Percentiles rank a stretch among this genome's conserved stretches.
Conservation (phyloP, 2,113 vertebrate genomes). For the Megalops atlanticus region DNA sequence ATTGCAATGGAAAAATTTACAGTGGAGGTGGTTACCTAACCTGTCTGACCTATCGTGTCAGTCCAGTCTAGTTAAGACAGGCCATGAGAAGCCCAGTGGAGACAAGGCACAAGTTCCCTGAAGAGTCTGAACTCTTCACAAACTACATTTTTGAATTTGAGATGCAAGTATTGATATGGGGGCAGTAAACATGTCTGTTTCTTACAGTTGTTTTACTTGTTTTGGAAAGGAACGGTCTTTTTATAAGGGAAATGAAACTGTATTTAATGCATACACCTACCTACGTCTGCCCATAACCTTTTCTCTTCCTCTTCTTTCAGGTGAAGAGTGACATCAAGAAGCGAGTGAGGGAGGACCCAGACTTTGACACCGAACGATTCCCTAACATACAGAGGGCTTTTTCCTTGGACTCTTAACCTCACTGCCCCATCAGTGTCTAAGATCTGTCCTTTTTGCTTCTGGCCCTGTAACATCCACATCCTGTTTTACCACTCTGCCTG, state of each 20-base stretch:
- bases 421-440: background rate
- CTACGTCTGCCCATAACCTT: background rate
- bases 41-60: too few species aligned
- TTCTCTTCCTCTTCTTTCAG: slow-evolving; percentile 53
- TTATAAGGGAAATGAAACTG: background rate
- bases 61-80: too few species aligned
- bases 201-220: too few species aligned
- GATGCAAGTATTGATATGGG: too few species aligned
- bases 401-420: slow-evolving; percentile 74
- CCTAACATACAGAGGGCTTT: slow-evolving; percentile 82
- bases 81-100: too few species aligned
- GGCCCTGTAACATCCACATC: background rate
- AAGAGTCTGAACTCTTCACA: too few species aligned
- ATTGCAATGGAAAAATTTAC: too few species aligned
- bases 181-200: background rate
- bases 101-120: too few species aligned
- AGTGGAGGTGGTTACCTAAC: too few species aligned
- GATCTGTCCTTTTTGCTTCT: background rate
- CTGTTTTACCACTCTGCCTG: background rate
- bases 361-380: slow-evolving; percentile 81
- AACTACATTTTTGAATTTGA: too few species aligned
- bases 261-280: background rate
- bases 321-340: slow-evolving; percentile 84
- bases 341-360: slow-evolving; percentile 79
- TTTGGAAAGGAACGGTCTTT: background rate